Conservation (phyloP, 2,888 invertebrate species). For the Amphimallon solstitiale region DNA sequence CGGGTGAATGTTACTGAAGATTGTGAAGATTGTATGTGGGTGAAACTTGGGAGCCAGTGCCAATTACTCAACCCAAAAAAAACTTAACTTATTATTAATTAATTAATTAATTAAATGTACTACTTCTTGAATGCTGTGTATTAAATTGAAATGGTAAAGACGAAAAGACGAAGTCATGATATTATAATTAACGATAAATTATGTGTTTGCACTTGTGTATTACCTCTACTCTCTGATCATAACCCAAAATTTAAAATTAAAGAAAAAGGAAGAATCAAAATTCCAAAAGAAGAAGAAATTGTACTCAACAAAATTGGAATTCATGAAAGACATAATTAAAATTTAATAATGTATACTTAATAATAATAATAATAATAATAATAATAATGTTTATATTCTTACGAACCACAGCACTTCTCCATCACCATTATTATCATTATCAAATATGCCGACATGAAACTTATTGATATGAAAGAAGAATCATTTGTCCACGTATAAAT, state of each 20-base stretch:
- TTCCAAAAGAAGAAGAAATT: slow-evolving; percentile 13
- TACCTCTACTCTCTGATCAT: slow-evolving; percentile 61
- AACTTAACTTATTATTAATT: slow-evolving; percentile 54
- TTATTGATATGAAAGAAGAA: slow-evolving; percentile 46
- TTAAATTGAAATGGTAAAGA: slow-evolving; percentile 49
- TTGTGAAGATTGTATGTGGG: slow-evolving; percentile 32
- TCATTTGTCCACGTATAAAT: slow-evolving; percentile 51
- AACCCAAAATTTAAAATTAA: slow-evolving; percentile 43
- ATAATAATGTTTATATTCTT: slow-evolving; percentile 39
- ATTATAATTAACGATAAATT: slow-evolving; percentile 47
- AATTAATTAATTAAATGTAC: slow-evolving; percentile 55
- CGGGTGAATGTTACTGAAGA: slow-evolving; percentile 42
- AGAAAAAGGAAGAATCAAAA: not conserved
- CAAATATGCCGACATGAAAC: slow-evolving; percentile 52
- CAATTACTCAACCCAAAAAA: slow-evolving; percentile 57
- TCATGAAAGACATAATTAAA: not conserved
- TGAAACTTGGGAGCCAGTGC: slow-evolving; percentile 61
- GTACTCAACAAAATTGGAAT: not conserved
- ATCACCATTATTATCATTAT: slow-evolving; percentile 1
- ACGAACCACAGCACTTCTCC: not conserved
- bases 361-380: slow-evolving; percentile 12
- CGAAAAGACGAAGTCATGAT: slow-evolving; percentile 22
- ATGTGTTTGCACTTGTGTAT: slow-evolving; percentile 64
- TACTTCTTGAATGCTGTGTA: slow-evolving; percentile 63
- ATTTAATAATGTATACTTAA: slow-evolving; percentile 43